Base-by-base conservation (phyloP, 2,888 invertebrate species). In the Eudemis profundana region DNA sequence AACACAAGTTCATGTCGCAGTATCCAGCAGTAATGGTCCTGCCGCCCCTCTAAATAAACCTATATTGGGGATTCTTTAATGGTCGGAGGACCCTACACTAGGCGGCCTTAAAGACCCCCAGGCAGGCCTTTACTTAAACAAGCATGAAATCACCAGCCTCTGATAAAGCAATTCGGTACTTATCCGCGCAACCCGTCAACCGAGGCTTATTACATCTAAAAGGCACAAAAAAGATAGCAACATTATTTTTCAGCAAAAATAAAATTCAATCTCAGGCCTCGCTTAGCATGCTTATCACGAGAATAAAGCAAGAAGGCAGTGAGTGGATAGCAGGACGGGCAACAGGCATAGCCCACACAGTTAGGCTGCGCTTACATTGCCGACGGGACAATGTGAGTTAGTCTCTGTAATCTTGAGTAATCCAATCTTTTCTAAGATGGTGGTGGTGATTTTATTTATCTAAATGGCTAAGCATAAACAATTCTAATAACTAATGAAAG, bases 311-410 rank as follows among this genome's bases (percentile, higher is more conserved):
- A 83, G 80, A 80, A 80, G 77, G 71, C 72, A 56, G 76, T 74
- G 74, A 81, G 77, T 78, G 79, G 78, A 82, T 73, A 75, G 77
- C 83, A 80, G 84, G 82, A 79, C 82, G 73, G 81, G 83, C 86
- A 87, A 87, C 87, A 86, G 76, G 72, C 77, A 68, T 82, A 85
- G 90, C 86, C 91, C 91, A 91, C 91, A 91, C 91, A 90, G 91
- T 91, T 91, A 69, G 70, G 68, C 65, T 69, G 53, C 21, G 47
- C 38, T 65, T 53, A 60, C 65, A 40, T 40, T 67, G 65, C 65
- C 53, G 21, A 59, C 65, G 59, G 12, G 38, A 40, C 4, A 21
- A 8, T 15, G 15, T 1, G 15, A 15, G n/a, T n/a, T n/a, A n/a
- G n/a, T n/a, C n/a, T n/a, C n/a, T n/a, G n/a, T n/a, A n/a, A n/a